Conservation (phyloP, 2,888 invertebrate genomes). For the Byasa hedistus region DNA sequence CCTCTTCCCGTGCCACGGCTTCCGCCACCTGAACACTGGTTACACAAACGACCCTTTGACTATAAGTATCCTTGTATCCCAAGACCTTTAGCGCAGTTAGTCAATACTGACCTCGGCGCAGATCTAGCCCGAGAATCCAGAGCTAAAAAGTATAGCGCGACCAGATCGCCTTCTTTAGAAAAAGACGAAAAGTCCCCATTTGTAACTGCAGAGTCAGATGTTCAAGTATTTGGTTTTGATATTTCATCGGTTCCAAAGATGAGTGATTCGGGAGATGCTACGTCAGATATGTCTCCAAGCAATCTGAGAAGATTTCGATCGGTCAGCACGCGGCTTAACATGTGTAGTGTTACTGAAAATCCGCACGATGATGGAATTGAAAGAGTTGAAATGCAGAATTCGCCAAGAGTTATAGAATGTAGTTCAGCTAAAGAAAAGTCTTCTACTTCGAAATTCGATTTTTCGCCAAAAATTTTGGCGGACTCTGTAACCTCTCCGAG, state of each 20-base stretch:
- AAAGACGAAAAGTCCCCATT: conserved; percentile 76
- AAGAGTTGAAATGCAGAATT: conserved; percentile 66
- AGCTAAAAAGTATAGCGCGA: conserved; percentile 69
- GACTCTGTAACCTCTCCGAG: conserved; percentile 66
- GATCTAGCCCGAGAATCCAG: conserved; percentile 58
- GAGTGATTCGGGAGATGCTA: conserved; percentile 45
- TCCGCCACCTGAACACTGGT: conserved; percentile 71
- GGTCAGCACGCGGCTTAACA: conserved; percentile 67
- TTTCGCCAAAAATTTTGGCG: conserved; percentile 66
- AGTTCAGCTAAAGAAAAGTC: conserved; percentile 70
- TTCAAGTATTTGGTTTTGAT: conserved; percentile 69
- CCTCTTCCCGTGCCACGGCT: conserved; percentile 54
- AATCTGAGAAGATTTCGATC: conserved; percentile 64
- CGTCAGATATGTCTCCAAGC: conserved; percentile 54
- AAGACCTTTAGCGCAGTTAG: conserved; percentile 61
- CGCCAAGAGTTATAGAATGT: conserved; percentile 64
- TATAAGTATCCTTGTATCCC: conserved; percentile 68
- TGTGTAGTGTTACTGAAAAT: conserved; percentile 63
- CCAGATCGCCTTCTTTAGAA: conserved; percentile 73
- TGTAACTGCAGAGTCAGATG: conserved; percentile 52
- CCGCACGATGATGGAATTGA: conserved; percentile 57
- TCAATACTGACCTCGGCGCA: conserved; percentile 56
- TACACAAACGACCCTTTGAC: conserved; percentile 64
- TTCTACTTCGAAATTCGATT: conserved; percentile 65
- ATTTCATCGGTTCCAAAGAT: conserved; percentile 52